Base-by-base conservation (phyloP, 2,888 invertebrate genomes). In the Scelioninae gen. 2 region DNA sequence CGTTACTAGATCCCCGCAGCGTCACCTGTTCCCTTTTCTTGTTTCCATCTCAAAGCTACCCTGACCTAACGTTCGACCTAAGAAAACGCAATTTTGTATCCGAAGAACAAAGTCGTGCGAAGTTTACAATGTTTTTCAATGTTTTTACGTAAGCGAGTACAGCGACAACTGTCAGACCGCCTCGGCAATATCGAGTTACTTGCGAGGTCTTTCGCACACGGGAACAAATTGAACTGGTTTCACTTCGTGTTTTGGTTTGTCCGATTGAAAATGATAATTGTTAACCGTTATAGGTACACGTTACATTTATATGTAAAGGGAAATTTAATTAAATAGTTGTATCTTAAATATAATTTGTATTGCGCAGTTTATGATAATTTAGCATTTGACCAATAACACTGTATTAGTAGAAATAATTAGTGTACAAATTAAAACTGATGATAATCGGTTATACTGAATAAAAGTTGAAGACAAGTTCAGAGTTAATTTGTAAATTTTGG, bases 51-150 rank as follows among this genome's bases (percentile, higher is more conserved):
- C 1, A n/a, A n/a, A n/a, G n/a, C n/a, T 39, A 1, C 16, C 16
- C 7, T 7, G 11, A 55, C 11, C 58, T 35, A 2, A 25, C 33
- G 52, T 60, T 69, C 3, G 33, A 31, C 43, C 22, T 15, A 9
- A 58, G n/a, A 28, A 68, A 68, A 25, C 50, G 43, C 57, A 60
- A 64, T 72, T 72, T 72, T 64, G 31, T 65, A 65, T 55, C 43
- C 25, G 15, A 57, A 70, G 25, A 64, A 48, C 58, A 68, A 73
- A 52, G 45, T 43, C 55, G 41, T 50, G 16, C 55, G 50, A 65
- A 55, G 41, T 71, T 64, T 28, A 33, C 53, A 60, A 60, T 9
- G 25, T 53, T 71, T 74, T 74, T 68, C 63, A 69, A 74, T 61
- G 71, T 74, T 74, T 67, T 43, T 74, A 71, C 63, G 50, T 55